Conservation (phyloP, 1,140 invertebrate species). For the Musca vetustissima region DNA sequence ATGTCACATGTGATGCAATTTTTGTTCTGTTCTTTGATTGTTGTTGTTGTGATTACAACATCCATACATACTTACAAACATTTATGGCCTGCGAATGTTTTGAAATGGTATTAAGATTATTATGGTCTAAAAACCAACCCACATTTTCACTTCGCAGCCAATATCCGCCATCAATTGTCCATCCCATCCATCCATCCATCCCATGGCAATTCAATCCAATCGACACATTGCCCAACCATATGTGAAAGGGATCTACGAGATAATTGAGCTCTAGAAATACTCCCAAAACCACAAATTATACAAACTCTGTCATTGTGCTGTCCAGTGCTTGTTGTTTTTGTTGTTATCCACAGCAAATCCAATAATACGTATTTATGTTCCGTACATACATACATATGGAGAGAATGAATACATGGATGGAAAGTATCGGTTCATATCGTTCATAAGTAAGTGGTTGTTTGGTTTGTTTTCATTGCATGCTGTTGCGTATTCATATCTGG, state of each 20-base stretch:
- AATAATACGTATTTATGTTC: background rate
- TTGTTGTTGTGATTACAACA: too few species aligned
- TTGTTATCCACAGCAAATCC: background rate
- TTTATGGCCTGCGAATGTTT: background rate
- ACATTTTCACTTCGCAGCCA: background rate
- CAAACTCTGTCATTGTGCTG: background rate
- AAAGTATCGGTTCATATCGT: background rate
- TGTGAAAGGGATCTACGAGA: slow-evolving; percentile 2
- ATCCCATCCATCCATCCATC: too few species aligned
- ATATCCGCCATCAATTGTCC: too few species aligned
- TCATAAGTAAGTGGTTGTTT: background rate
- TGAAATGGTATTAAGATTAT: slow-evolving; percentile 8
- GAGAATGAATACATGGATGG: background rate
- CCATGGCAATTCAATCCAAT: too few species aligned
- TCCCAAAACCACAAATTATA: slow-evolving; percentile 9
- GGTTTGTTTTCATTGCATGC: background rate
- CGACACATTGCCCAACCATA: background rate
- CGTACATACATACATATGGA: background rate
- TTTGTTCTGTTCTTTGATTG: too few species aligned
- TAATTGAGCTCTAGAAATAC: slow-evolving; percentile 22
- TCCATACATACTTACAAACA: too few species aligned
- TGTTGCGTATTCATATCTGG: slow-evolving; percentile 12
- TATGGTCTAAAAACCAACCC: slow-evolving; percentile 9
- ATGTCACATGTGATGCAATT: too few species aligned
- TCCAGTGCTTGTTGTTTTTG: background rate